Percentiles rank a stretch among this genome's conserved stretches.
These are phyloP conservation scores for Chitala chitala DNA, from an alignment of 2,113 vertebrate species.

Conservation along the genomic window DNA sequence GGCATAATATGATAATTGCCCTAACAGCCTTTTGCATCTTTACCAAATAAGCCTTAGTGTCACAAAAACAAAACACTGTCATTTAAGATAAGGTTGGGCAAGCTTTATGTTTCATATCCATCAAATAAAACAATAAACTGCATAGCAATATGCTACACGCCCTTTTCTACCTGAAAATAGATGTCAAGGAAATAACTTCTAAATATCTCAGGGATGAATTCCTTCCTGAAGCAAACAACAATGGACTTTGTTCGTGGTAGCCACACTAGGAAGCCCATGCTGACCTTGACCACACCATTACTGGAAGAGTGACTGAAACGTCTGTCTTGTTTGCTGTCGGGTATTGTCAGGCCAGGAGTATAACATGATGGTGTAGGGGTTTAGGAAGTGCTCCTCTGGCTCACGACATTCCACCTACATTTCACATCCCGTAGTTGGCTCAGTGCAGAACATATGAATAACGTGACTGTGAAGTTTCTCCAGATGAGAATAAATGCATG, in stretches of 20 bases:
- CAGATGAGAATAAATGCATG: slow-evolving; percentile 13
- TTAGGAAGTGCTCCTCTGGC: slow-evolving; percentile 12
- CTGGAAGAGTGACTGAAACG: slow-evolving; percentile 13
- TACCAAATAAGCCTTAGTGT: no score
- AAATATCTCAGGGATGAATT: slow-evolving; percentile 41
- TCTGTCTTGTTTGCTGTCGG: not conserved
- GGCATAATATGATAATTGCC: no score
- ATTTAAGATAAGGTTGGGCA: no score
- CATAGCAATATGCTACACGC: not conserved
- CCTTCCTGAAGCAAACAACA: slow-evolving; percentile 38
- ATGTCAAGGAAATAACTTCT: slow-evolving; percentile 33
- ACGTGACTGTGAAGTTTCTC: not conserved
- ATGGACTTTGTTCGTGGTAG: slow-evolving; percentile 8
- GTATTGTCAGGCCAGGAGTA: slow-evolving; percentile 31
- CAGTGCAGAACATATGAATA: slow-evolving; percentile 16
- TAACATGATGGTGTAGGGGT: slow-evolving; percentile 19
- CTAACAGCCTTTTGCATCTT: no score
- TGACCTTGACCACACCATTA: slow-evolving; percentile 38
- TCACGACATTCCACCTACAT: slow-evolving; percentile 9
- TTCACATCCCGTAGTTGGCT: slow-evolving; percentile 7
- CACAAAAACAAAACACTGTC: no score
- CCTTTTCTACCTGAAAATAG: slow-evolving; percentile 24
- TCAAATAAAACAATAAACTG: slow-evolving; percentile 9
- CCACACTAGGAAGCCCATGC: slow-evolving; percentile 31
- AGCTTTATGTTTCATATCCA: slow-evolving; percentile 13